These are phyloP conservation scores for Melanerpes formicivorus DNA, from an alignment of 2,113 vertebrate species.

Conservation along the genomic window DNA sequence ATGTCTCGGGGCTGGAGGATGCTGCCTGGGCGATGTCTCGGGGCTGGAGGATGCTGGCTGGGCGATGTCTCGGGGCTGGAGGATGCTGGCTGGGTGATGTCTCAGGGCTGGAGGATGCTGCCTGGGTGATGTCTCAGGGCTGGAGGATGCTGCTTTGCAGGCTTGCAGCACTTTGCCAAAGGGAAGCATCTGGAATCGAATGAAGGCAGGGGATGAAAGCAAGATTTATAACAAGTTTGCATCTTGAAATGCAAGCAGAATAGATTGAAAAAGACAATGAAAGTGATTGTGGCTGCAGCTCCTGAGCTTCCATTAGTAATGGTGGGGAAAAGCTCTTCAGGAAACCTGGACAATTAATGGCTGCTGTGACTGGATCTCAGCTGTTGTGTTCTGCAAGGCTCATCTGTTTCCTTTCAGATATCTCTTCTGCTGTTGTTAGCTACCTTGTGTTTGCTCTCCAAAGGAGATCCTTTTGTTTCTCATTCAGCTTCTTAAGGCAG, in stretches of 20 bases:
- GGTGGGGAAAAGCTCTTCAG: constrained; percentile 14
- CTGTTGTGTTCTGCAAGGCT: neutral
- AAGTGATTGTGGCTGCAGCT: neutral
- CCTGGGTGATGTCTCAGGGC: neutral
- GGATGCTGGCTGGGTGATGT: neutral
- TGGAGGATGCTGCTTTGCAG: constrained; percentile 26
- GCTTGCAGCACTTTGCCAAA: constrained; percentile 31
- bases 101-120: no score
- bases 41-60: constrained; percentile 20
- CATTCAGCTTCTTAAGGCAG: neutral
- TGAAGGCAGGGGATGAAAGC: constrained; percentile 19
- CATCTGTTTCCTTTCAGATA: constrained; percentile 48
- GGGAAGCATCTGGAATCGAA: neutral
- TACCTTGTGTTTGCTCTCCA: constrained; percentile 34
- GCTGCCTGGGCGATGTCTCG: no score
- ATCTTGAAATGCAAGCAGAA: neutral
- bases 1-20: constrained; percentile 23
- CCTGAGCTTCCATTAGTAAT: neutral
- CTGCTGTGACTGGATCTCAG: constrained; percentile 9
- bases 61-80: no score
- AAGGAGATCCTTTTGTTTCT: constrained; percentile 11
- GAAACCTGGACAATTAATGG: neutral
- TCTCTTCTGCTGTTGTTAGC: neutral
- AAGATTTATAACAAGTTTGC: neutral
- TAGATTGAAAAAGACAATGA: constrained; percentile 4